These are phyloP conservation scores for Acanthurus lineatus DNA, from an alignment of 2,797 vertebrate genomes.

Conservation along the genomic window DNA sequence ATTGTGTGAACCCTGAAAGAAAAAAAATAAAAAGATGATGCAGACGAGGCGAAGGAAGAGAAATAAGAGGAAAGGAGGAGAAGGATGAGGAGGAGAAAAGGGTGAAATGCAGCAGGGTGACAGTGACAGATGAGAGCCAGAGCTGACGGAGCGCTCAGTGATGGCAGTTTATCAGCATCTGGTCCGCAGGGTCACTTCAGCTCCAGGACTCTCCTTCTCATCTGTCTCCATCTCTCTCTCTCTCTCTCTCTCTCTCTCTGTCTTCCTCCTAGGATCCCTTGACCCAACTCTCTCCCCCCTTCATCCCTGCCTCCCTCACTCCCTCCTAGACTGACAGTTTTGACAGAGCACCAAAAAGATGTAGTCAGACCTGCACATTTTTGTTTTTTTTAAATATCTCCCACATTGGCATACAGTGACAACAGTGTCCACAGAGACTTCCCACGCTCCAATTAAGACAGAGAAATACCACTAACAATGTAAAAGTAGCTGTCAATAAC, in stretches of 20 bases:
- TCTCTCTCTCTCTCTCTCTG: slow-evolving; percentile 48
- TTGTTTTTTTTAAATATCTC: background rate
- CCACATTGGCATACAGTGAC: slow-evolving; percentile 11
- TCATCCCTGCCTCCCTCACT: slow-evolving; percentile 20
- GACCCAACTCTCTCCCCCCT: slow-evolving; percentile 37
- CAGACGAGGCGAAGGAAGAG: slow-evolving; percentile 22
- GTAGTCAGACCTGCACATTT: slow-evolving; percentile 15
- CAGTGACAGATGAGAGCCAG: slow-evolving; percentile 77
- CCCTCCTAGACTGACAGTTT: slow-evolving; percentile 53
- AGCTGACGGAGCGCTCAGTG: slow-evolving; percentile 73
- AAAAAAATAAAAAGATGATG: background rate
- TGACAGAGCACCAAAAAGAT: slow-evolving; percentile 38
- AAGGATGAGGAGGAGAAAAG: slow-evolving; percentile 1
- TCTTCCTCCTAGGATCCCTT: slow-evolving; percentile 43
- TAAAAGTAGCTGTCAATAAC: slow-evolving; percentile 65
- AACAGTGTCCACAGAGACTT: background rate
- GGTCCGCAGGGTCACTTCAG: slow-evolving; percentile 75
- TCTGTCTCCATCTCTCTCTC: slow-evolving; percentile 66
- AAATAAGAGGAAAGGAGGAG: slow-evolving; percentile 1
- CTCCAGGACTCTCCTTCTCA: slow-evolving; percentile 62
- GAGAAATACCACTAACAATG: slow-evolving; percentile 54
- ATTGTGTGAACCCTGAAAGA: too few species aligned
- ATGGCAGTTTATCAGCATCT: slow-evolving; percentile 78
- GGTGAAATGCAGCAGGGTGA: slow-evolving; percentile 49
- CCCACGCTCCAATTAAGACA: slow-evolving; percentile 47